Conservation (phyloP, 1,140 invertebrate species). For the Rhizoglyphus robini region DNA sequence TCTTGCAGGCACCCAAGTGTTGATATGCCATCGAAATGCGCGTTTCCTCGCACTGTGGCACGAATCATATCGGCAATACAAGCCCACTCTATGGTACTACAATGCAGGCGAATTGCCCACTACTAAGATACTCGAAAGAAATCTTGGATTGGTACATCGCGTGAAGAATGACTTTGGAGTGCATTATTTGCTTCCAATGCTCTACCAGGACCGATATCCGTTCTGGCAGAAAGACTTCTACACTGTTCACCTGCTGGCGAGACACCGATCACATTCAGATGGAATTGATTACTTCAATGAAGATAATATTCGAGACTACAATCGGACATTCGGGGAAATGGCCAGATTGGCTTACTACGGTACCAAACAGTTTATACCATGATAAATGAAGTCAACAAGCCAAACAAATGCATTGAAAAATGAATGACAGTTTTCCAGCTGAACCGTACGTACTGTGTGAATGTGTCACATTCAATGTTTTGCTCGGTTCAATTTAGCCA, state of each 20-base stretch:
- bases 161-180: constrained; percentile 30
- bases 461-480: not conserved
- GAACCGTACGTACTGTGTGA: not conserved
- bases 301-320: constrained; percentile 30
- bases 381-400: not conserved
- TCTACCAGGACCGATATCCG: constrained; percentile 25
- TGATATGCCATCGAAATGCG: constrained; percentile 30
- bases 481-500: too few relatives aligned
- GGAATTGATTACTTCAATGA: constrained; percentile 28
- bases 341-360: constrained; percentile 28
- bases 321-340: constrained; percentile 32
- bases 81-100: constrained; percentile 30
- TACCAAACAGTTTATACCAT: not conserved
- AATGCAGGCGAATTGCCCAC: constrained; percentile 32
- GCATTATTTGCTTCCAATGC: constrained; percentile 25
- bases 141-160: constrained; percentile 30
- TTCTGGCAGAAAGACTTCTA: constrained; percentile 23
- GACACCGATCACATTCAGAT: constrained; percentile 29
- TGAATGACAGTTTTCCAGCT: too few relatives aligned
- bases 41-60: constrained; percentile 30
- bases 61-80: constrained; percentile 29
- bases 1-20: constrained; percentile 26
- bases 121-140: constrained; percentile 24
- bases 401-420: too few relatives aligned
- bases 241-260: constrained; percentile 29